These are phyloP conservation scores for Protodeltote pygarga DNA, from an alignment of 2,888 invertebrate genomes.

Conservation along the genomic window DNA sequence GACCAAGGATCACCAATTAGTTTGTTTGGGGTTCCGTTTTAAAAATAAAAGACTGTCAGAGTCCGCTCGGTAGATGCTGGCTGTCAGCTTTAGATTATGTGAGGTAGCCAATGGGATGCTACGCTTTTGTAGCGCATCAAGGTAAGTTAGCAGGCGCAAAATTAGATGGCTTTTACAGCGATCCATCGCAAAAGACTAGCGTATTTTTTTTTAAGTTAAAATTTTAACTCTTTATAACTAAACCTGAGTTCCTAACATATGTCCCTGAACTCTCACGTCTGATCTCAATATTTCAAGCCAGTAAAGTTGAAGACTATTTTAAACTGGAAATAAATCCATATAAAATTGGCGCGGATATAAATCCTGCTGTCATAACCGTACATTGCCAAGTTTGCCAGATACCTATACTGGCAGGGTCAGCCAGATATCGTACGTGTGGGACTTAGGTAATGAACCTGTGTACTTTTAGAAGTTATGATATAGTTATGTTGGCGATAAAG, in stretches of 20 bases:
- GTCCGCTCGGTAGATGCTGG: too few species aligned
- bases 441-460: constrained; percentile 28
- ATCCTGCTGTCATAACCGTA: constrained; percentile 56
- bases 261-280: constrained; percentile 3
- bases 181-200: too few species aligned
- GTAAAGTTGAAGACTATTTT: constrained; percentile 41
- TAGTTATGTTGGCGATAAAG: background rate
- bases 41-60: too few species aligned
- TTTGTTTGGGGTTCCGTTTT: too few species aligned
- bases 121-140: too few species aligned
- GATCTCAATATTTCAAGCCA: constrained; percentile 23
- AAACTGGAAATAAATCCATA: constrained; percentile 42
- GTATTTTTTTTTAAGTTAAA: too few species aligned
- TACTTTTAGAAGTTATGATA: constrained; percentile 6
- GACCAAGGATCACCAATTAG: too few species aligned
- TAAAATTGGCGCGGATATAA: constrained; percentile 51
- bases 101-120: too few species aligned
- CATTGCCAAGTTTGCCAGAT: constrained; percentile 42
- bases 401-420: constrained; percentile 30
- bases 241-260: constrained; percentile 1
- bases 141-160: too few species aligned
- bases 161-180: too few species aligned
- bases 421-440: constrained; percentile 15
- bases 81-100: too few species aligned
- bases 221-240: background rate